Evolutionary conservation across 2,888 invertebrate genomes (phyloP), one percentile per base, ranked within the genome.

Genomic region (Aelia acuminata): DNA sequence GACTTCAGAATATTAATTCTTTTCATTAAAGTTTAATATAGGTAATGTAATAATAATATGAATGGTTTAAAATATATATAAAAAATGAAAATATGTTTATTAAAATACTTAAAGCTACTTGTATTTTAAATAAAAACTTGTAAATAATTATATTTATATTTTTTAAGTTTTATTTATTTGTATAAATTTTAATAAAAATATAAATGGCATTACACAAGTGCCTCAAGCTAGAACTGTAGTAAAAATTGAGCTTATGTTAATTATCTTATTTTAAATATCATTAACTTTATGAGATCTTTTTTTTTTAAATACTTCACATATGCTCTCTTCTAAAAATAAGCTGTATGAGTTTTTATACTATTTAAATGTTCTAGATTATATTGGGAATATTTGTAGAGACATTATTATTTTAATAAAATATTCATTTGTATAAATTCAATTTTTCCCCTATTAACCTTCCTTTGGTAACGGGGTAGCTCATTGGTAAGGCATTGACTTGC

Each of bases 161-260:
- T 75, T 80, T 47, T n/a, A 80, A 47, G n/a, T n/a, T 80, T 75
- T 80, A 3, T 80, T 43, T n/a, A 80, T 80, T 43, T 22, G n/a
- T 43, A 43, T 47, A n/a, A 1, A 80, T 47, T 80, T 80, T 47
- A 22, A 80, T 80, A 43, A 1, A 80, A 43, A 20, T 43, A 22
- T 43, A 43, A 80, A 43, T 43, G 80, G 80, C 80, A 80, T 80
- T 80, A 80, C 80, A 43, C 43, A 80, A 80, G 80, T 80, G 80
- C 80, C 80, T 80, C 43, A 43, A 43, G n/a, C n/a, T 80, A 80
- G 43, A 47, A 43, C 3, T 80, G 43, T 80, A 80, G 80, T 43
- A 80, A 4, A 43, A 43, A 80, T 80, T 80, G n/a, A n/a, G n/a
- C n/a, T 39, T 43, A 80, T n/a, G 43, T 80, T 20, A 80, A 80